These are phyloP conservation scores for Vanessa tameamea DNA, from an alignment of 1,140 invertebrate genomes.

Conservation along the genomic window DNA sequence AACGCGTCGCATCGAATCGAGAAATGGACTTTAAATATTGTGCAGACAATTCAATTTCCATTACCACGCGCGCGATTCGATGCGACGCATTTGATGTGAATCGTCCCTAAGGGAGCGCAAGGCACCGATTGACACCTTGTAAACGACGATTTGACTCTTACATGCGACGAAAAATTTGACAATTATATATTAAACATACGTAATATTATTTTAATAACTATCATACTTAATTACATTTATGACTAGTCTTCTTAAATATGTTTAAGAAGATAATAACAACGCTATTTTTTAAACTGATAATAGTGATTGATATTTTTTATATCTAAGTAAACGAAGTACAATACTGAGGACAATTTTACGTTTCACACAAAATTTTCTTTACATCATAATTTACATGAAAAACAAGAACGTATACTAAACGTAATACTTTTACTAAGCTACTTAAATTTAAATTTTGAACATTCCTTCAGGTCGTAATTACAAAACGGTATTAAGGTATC, in stretches of 20 bases:
- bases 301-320: slow-evolving; percentile 11
- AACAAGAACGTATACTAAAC: slow-evolving; percentile 4
- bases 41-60: no score
- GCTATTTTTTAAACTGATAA: slow-evolving; percentile 7
- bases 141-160: slow-evolving; percentile 21
- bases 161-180: not conserved
- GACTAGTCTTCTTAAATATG: slow-evolving; percentile 34
- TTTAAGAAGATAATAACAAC: slow-evolving; percentile 21
- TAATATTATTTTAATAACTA: slow-evolving; percentile 21
- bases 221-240: slow-evolving; percentile 18
- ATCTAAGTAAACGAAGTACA: slow-evolving; percentile 3
- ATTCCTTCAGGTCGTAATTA: slow-evolving; percentile 9
- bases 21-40: no score
- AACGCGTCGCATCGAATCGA: no score
- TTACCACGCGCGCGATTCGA: no score
- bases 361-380: slow-evolving; percentile 1
- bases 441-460: slow-evolving; percentile 21
- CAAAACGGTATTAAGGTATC: not conserved
- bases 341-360: slow-evolving; percentile 1
- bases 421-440: slow-evolving; percentile 1
- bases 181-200: slow-evolving; percentile 5
- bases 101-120: slow-evolving; percentile 2
- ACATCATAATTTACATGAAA: not conserved
- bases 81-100: no score
- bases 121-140: slow-evolving; percentile 29